Conservation (phyloP, 2,113 vertebrate species). For the Copsychus sechellarum region DNA sequence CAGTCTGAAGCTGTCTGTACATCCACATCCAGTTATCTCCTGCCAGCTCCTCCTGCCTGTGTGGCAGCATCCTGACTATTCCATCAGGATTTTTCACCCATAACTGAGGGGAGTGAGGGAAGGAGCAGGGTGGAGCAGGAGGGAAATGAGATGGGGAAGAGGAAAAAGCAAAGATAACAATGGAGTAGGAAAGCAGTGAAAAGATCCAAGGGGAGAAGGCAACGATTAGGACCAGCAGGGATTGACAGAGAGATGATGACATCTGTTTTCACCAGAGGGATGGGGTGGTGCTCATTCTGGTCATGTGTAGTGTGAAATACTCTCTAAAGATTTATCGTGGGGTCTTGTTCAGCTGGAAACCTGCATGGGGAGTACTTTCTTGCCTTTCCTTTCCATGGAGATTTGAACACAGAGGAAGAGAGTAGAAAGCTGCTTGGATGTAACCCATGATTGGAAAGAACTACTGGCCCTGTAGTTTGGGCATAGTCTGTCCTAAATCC, state of each 20-base stretch:
- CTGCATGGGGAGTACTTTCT: not conserved
- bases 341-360: not conserved
- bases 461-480: not conserved
- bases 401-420: not conserved
- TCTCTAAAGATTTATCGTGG: not conserved
- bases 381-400: not conserved
- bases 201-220: not conserved
- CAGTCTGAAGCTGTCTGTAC: not conserved
- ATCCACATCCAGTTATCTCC: not conserved
- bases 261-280: not conserved
- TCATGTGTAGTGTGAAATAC: not conserved
- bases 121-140: conserved; percentile 18
- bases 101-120: not conserved
- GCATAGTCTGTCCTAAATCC: not conserved
- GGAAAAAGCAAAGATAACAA: conserved; percentile 3
- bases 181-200: not conserved
- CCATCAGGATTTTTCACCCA: not conserved
- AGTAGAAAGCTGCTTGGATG: not conserved
- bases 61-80: not conserved
- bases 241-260: not conserved
- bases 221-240: not conserved
- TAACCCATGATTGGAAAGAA: not conserved
- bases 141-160: not conserved
- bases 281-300: not conserved
- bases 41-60: not conserved